A percentile compares a stretch with the other conserved stretches of the same genome.
These are phyloP conservation scores for Bostrychus sinensis DNA, from an alignment of 2,113 vertebrate species.

Conservation along the genomic window DNA sequence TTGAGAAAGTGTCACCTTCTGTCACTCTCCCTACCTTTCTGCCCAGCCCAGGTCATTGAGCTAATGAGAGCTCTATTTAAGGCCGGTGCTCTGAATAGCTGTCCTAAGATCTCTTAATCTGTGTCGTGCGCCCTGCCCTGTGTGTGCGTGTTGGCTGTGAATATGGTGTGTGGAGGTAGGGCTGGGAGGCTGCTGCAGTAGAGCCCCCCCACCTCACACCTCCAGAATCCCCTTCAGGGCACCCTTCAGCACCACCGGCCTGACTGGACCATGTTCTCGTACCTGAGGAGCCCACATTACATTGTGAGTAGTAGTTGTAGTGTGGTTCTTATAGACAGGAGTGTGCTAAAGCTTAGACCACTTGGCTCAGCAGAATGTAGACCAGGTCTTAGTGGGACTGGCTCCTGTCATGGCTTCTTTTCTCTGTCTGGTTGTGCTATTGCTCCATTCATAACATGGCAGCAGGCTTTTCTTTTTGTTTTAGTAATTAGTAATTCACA, in stretches of 20 bases:
- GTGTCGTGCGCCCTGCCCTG: slow-evolving; percentile 10
- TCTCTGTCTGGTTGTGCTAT: background rate
- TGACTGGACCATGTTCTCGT: slow-evolving; percentile 67
- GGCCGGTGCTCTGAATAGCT: slow-evolving; percentile 70
- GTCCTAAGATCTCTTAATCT: slow-evolving; percentile 72
- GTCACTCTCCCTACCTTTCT: background rate
- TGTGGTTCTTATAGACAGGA: background rate
- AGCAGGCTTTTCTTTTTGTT: too few species aligned
- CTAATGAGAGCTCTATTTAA: slow-evolving; percentile 74
- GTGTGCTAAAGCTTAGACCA: slow-evolving; percentile 29
- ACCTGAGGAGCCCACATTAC: slow-evolving; percentile 69
- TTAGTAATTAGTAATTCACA: too few species aligned
- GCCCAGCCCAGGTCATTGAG: slow-evolving; percentile 57
- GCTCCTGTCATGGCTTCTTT: slow-evolving; percentile 1
- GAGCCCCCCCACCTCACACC: background rate
- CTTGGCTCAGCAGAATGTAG: slow-evolving; percentile 52
- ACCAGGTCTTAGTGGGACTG: slow-evolving; percentile 37
- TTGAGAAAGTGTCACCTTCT: too few species aligned
- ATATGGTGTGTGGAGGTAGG: slow-evolving; percentile 4
- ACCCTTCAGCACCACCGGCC: slow-evolving; percentile 4
- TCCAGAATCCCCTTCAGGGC: background rate
- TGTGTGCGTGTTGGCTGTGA: slow-evolving; percentile 23
- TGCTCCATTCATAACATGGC: background rate
- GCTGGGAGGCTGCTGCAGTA: slow-evolving; percentile 10
- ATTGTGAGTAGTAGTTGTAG: slow-evolving; percentile 60